Conservation (phyloP, 2,113 vertebrate genomes). For the Terrapene triunguis region DNA sequence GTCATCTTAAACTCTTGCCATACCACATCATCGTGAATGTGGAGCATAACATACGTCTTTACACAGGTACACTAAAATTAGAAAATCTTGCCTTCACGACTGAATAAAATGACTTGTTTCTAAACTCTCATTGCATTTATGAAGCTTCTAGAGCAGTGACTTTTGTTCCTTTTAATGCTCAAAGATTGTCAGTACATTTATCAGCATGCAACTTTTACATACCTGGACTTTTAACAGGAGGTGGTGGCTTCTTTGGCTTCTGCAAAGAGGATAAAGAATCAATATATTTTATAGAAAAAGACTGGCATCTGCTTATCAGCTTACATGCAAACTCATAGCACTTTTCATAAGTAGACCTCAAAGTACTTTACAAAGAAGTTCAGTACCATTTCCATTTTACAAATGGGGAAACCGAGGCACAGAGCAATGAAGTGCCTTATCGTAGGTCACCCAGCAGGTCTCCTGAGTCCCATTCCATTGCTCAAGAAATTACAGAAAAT, state of each 20-base stretch:
- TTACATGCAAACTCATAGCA: not conserved
- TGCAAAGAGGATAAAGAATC: conserved; percentile 61
- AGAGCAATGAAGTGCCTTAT: not conserved
- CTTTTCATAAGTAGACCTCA: not conserved
- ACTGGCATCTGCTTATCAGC: not conserved
- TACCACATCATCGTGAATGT: not conserved
- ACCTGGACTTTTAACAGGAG: conserved; percentile 86
- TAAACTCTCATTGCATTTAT: not conserved
- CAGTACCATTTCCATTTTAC: not conserved
- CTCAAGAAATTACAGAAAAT: not conserved
- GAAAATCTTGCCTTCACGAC: not conserved
- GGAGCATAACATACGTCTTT: not conserved
- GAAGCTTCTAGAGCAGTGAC: not conserved
- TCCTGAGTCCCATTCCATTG: not conserved
- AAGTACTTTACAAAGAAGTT: not conserved
- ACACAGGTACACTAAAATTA: not conserved
- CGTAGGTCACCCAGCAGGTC: not conserved
- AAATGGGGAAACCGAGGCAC: not conserved
- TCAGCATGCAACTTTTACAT: not conserved
- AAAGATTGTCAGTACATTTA: not conserved
- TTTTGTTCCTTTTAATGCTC: not conserved
- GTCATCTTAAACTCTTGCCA: not conserved
- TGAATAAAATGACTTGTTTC: not conserved
- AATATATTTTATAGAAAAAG: not conserved
- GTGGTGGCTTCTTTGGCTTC: conserved; percentile 91